Base-by-base conservation (phyloP, 2,113 vertebrate species). In the Channa argus region DNA sequence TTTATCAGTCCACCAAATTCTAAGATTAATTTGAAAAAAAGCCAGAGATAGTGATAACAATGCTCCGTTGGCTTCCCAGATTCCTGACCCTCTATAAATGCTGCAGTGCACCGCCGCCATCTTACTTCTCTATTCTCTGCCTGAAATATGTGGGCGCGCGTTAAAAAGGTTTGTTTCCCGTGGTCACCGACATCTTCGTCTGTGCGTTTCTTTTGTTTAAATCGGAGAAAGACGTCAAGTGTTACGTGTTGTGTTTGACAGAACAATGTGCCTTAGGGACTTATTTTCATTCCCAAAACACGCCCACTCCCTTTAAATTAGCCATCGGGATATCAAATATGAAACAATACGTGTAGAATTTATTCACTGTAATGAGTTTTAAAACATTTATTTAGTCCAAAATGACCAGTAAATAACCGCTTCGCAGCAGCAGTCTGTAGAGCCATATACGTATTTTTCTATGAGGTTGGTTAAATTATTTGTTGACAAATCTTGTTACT, bases 71-170 rank as follows among this genome's bases (percentile, higher is more conserved):
- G 87, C 74, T 86, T 82, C 71, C 69, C 82, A 63, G 53, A 53
- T 73, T 65, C 63, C 69, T 63, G 74, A 83, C 33, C 63, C 86
- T 86, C 64, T 6, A 63, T 82, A 85, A 91, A 91, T 93, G 84
- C 96, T 96, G 96, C 96, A 97, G 95, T 96, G 96, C 96, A 96
- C 95, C 94, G 96, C 94, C 96, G 97, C 96, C 96, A 97, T 97
- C 95, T 97, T 98, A 94, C 93, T 93, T 88, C 92, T 87, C 94
- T 91, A 84, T 84, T 79, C 84, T 77, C 76, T 73, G 78, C 71
- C 86, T 54, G 61, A 86, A 89, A 88, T 50, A 82, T 60, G 71
- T 61, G 36, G 15, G 13, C 63, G 44, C 58, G 67, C 79, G 43
- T n/a, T 58, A 0, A 24, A n/a, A 39, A 55, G 5, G 41, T 68